Evolutionary conservation across 2,113 vertebrate genomes (phyloP), one percentile per base, ranked within the genome.

Genomic region (Xenopus laevis): DNA sequence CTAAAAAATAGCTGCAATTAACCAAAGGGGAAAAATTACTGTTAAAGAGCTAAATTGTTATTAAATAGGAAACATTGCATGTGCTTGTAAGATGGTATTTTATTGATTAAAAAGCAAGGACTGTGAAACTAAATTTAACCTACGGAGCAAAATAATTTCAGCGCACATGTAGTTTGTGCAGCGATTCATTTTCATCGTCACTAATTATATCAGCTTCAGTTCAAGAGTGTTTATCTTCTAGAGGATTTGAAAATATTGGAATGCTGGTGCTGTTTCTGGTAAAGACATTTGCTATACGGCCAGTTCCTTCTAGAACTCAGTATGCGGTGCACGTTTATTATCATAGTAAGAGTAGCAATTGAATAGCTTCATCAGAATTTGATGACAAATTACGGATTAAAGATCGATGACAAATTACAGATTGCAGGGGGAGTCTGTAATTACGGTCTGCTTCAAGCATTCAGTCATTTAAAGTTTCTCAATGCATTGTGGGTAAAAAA

Each of bases 101-200:
- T 76, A 76, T 76, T 69, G 73, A 76, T 76, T 76, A 76, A 76
- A 76, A 76, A 68, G 21, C 73, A 76, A 45, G 23, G 66, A 76
- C 58, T 76, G 66, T 76, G 73, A 76, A 76, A 69, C 58, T 20
- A 63, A 63, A 66, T 69, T 63, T 76, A 66, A 76, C 73, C 73
- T 55, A 44, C 3, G 15, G 66, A 69, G 73, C 73, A 63, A 61
- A 59, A 68, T 68, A 11, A 69, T 63, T 69, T 69, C 53, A 30
- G 16, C 20, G 27, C 47, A 55, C 66, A 27, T 17, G 66, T 68
- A 55, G 65, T 69, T 76, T 76, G 50, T 62, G 61, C 40, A 55
- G 66, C 18, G 20, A 76, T 69, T 69, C 23, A 46, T 53, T 53
- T 68, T 69, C 69, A 76, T 76, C 73, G 69, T 69, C 58, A 63